These are phyloP conservation scores for Heliothis peltigera DNA, from an alignment of 2,888 invertebrate species.

Conservation along the genomic window DNA sequence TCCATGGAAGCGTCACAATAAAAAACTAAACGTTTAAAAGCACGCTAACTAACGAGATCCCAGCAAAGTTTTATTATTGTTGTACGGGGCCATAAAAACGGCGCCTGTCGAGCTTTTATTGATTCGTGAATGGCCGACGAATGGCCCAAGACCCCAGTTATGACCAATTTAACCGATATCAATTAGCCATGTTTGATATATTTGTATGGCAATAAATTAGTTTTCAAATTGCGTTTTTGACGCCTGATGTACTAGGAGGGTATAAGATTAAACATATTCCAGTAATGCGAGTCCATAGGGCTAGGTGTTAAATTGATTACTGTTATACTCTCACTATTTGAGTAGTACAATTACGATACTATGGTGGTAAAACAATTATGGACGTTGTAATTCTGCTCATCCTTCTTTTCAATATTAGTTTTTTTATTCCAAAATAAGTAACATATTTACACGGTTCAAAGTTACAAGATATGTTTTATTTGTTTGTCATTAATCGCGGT, in stretches of 20 bases:
- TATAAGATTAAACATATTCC: constrained; percentile 24
- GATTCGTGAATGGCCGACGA: constrained; percentile 61
- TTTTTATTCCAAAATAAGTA: constrained; percentile 32
- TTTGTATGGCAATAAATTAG: constrained; percentile 65
- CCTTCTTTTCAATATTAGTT: constrained; percentile 1
- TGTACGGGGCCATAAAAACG: constrained; percentile 69
- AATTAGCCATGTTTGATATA: constrained; percentile 71
- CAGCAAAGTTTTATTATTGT: constrained; percentile 65
- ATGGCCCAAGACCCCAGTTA: constrained; percentile 60
- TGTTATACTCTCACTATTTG: neutral
- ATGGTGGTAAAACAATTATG: constrained; percentile 27
- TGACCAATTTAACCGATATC: constrained; percentile 76
- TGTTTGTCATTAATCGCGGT: constrained; percentile 59
- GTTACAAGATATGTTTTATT: constrained; percentile 60
- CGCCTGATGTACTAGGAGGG: constrained; percentile 25
- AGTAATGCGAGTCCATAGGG: constrained; percentile 2
- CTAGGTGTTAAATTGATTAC: constrained; percentile 9
- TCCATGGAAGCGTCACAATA: constrained; percentile 34
- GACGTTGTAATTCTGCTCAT: neutral
- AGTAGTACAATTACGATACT: neutral
- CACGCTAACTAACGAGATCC: constrained; percentile 66
- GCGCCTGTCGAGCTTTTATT: constrained; percentile 67
- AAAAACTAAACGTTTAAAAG: constrained; percentile 49
- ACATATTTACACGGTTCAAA: constrained; percentile 42
- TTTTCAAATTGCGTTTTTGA: constrained; percentile 63